These are phyloP conservation scores for Anarrhichthys ocellatus DNA, from an alignment of 2,113 vertebrate species.

Conservation along the genomic window DNA sequence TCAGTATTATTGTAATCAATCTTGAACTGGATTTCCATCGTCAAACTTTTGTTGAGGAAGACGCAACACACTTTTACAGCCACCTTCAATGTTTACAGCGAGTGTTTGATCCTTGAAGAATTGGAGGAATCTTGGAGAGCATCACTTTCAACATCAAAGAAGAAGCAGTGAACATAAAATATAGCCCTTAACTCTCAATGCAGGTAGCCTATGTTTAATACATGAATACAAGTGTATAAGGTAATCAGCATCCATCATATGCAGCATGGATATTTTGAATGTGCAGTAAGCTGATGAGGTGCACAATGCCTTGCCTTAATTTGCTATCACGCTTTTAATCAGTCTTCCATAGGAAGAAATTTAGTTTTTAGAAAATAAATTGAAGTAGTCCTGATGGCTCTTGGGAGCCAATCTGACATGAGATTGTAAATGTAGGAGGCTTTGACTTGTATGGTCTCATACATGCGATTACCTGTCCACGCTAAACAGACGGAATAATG, in stretches of 20 bases:
- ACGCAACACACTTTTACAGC: constrained; percentile 15
- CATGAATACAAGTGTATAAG: constrained; percentile 24
- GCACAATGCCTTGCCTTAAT: constrained; percentile 44
- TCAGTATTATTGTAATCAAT: not conserved
- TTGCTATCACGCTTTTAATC: constrained; percentile 33
- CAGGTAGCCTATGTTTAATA: constrained; percentile 34
- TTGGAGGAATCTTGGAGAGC: not conserved
- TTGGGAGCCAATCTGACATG: constrained; percentile 9
- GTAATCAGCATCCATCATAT: constrained; percentile 6
- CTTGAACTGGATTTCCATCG: not conserved
- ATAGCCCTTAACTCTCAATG: constrained; percentile 62
- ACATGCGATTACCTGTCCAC: constrained; percentile 36
- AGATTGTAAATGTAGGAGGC: constrained; percentile 34
- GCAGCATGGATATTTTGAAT: constrained; percentile 17
- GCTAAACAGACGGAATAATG: constrained; percentile 51
- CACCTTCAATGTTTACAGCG: not conserved
- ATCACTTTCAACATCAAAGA: constrained; percentile 30
- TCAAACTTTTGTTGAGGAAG: not conserved
- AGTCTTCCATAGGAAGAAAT: constrained; percentile 85
- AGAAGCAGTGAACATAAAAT: constrained; percentile 42
- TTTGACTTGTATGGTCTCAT: constrained; percentile 56
- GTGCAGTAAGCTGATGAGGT: constrained; percentile 34
- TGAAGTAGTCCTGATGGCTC: constrained; percentile 16
- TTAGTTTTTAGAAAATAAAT: not conserved
- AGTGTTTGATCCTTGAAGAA: constrained; percentile 16